Evolutionary conservation across 2,797 vertebrate species (phyloP), one percentile per base, ranked within the genome.

Genomic region (Poeciliopsis presidionis): DNA sequence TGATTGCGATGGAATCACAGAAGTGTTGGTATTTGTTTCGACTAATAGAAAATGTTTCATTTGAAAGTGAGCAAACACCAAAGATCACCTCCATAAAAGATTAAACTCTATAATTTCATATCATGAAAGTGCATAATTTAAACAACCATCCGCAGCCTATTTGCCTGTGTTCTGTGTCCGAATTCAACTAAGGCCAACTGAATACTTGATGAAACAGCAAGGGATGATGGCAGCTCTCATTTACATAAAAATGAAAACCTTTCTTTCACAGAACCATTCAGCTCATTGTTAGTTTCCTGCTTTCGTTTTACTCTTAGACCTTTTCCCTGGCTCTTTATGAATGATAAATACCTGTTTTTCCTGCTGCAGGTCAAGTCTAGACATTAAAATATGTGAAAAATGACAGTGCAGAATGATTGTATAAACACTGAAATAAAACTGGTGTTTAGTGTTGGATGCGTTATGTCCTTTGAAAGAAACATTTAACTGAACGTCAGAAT

Each of bases 241-340:
- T 72, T 75, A 14, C 22, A 53, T 72, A 36, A 14, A 33, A 33
- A 57, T 18, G 46, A 47, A 70, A 13, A 47, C 51, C 43, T 3
- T 72, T 70, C 25, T 22, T 28, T 69, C 11, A 28, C 67, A 2
- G 67, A 9, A 28, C 13, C 55, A 25, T 9, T 36, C 25, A 46
- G 8, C 41, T 79, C 39, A 25, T 3, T 65, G 63, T 67, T 73
- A 12, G 18, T 33, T 81, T 61, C 53, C 30, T 16, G 6, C 36
- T 55, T 41, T 71, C 2, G 9, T 85, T 70, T 77, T 7, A 39
- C 22, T 53, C 36, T n/a, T 16, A 28, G 72, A 4, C 14, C 13
- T 90, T 70, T 76, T 49, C 51, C 46, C 3, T 8, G 67, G 46
- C 67, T 30, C 25, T 46, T 28, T 46, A 46, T 45, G 13, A 69